These are phyloP conservation scores for Tupaia chinensis DNA, from an alignment of 2,113 vertebrate species.

Conservation along the genomic window DNA sequence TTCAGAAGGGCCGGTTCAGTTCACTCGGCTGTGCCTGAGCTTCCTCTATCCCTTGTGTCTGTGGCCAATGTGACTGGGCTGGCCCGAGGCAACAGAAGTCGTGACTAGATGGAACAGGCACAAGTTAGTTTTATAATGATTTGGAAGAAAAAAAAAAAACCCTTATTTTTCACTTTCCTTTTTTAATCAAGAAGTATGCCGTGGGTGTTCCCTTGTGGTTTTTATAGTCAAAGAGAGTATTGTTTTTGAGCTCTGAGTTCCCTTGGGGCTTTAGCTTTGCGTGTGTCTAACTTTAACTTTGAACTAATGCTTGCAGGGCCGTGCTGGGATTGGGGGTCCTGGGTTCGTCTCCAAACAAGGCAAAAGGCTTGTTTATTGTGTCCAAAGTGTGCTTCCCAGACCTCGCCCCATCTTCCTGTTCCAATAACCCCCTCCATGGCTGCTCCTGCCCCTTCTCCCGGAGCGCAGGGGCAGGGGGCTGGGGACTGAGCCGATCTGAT, in stretches of 20 bases:
- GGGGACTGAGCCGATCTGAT: no score
- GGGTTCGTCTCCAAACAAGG: constrained; percentile 63
- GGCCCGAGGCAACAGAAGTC: constrained; percentile 50
- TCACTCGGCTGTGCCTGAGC: not conserved
- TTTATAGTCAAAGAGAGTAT: constrained; percentile 82
- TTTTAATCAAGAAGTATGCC: constrained; percentile 82
- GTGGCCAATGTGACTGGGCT: constrained; percentile 36
- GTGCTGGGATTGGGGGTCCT: constrained; percentile 67
- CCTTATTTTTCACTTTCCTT: constrained; percentile 85
- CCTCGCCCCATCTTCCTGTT: not conserved
- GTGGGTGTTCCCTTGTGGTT: constrained; percentile 87
- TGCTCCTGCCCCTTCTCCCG: not conserved
- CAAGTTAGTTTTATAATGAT: constrained; percentile 82
- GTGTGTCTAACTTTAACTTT: constrained; percentile 82
- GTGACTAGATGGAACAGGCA: constrained; percentile 75
- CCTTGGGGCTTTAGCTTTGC: constrained; percentile 66
- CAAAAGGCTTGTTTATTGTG: constrained; percentile 70
- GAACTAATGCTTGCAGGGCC: constrained; percentile 72
- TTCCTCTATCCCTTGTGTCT: not conserved
- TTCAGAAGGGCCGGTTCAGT: constrained; percentile 44
- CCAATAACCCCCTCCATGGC: not conserved
- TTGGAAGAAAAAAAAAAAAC: constrained; percentile 61
- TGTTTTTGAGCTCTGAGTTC: constrained; percentile 78
- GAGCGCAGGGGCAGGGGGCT: not conserved
- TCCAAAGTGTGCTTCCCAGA: rapidly evolving